A percentile compares a stretch with the other conserved stretches of the same genome.
Conservation (phyloP, 2,888 invertebrate genomes). For the Listrodromus nycthemerus region DNA sequence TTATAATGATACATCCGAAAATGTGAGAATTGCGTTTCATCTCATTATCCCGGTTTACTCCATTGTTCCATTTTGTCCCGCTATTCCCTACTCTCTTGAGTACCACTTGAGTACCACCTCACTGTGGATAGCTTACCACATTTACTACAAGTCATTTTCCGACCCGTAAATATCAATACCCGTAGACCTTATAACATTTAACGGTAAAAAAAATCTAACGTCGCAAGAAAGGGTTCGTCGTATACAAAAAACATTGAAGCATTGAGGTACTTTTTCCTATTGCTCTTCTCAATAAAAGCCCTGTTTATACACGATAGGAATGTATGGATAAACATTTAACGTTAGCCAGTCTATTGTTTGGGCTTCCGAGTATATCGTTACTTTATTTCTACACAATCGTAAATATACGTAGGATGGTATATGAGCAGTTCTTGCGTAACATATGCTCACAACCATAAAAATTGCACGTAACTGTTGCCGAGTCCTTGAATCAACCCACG, state of each 20-base stretch:
- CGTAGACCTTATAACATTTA: no score
- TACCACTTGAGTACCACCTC: no score
- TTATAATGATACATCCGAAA: no score
- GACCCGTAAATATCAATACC: background rate
- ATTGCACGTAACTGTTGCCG: slow-evolving; percentile 11
- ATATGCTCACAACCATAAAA: background rate
- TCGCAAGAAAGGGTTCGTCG: background rate
- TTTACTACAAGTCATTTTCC: background rate
- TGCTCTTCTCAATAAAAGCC: background rate
- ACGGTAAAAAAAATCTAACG: background rate
- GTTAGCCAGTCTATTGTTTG: background rate
- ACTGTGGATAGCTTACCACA: background rate
- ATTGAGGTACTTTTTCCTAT: background rate
- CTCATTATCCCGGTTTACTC: no score
- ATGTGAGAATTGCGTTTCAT: no score
- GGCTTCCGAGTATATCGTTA: background rate
- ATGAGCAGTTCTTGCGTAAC: slow-evolving; percentile 26
- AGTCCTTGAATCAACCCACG: slow-evolving; percentile 64
- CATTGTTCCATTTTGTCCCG: no score
- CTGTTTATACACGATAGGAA: background rate
- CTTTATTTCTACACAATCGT: background rate
- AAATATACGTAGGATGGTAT: slow-evolving; percentile 21
- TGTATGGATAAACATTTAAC: background rate
- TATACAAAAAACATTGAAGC: background rate
- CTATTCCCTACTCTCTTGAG: no score